phyloP scores from a whole-genome alignment of 2,888 invertebrate genomes.

The Nomada flava region DNA sequence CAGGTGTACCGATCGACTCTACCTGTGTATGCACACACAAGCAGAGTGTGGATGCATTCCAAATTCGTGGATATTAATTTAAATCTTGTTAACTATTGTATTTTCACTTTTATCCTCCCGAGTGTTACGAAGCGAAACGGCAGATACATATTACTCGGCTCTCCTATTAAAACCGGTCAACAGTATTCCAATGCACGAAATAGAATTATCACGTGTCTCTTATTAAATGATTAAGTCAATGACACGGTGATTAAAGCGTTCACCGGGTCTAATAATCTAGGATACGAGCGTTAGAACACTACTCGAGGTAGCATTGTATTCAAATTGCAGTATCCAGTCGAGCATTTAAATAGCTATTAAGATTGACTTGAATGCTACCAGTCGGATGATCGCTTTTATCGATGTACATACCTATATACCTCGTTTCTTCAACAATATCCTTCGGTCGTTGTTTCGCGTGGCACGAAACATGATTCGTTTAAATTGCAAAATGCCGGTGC shows the following conservation, averaged over 20 bases:
- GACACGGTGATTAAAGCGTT: constrained; percentile 1
- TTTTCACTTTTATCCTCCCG: too few relatives aligned
- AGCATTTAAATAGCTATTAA: constrained; percentile 4
- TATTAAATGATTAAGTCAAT: neutral
- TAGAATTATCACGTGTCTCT: too few relatives aligned
- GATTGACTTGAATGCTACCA: neutral
- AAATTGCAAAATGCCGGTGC: too few relatives aligned
- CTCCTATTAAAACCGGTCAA: too few relatives aligned
- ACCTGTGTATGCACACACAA: too few relatives aligned
- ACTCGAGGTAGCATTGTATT: constrained; percentile 28
- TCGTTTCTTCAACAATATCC: neutral
- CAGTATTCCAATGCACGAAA: too few relatives aligned
- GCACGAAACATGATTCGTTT: neutral
- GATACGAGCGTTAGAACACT: neutral
- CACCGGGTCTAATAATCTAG: constrained; percentile 8
- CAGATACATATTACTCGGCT: too few relatives aligned
- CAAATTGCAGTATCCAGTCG: constrained; percentile 19
- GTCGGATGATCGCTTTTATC: constrained; percentile 10
- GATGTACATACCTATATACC: neutral
- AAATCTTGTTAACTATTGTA: too few relatives aligned
- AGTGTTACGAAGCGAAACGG: too few relatives aligned
- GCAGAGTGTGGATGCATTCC: too few relatives aligned
- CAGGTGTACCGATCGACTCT: too few relatives aligned
- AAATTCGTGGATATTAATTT: too few relatives aligned
- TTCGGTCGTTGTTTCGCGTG: neutral